A percentile compares a stretch with the other conserved stretches of the same genome.
phyloP scores from a whole-genome alignment of 1,140 invertebrate genomes.

The Orius insidiosus region DNA sequence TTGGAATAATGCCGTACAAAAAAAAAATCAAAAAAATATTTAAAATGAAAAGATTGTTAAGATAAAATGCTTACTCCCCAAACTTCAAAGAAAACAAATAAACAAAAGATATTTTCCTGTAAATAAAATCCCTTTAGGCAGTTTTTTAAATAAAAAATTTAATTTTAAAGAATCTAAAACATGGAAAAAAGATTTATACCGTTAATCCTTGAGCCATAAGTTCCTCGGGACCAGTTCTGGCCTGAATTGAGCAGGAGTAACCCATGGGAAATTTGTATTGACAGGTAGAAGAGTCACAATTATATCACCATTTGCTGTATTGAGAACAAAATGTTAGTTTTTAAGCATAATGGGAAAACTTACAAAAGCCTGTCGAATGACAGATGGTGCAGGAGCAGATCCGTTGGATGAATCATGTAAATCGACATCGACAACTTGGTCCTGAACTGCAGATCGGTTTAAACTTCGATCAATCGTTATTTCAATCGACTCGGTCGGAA shows the following conservation, averaged over 20 bases:
- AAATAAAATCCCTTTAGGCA: no score
- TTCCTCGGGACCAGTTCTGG: constrained; percentile 85
- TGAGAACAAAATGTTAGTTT: background rate
- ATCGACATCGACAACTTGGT: constrained; percentile 20
- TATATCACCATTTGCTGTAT: constrained; percentile 73
- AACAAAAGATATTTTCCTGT: no score
- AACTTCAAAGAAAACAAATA: no score
- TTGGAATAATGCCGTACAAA: no score
- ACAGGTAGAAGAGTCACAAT: constrained; percentile 78
- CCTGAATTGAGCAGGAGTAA: constrained; percentile 76
- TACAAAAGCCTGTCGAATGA: constrained; percentile 39
- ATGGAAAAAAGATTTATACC: constrained; percentile 39
- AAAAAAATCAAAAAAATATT: no score
- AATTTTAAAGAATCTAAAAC: no score
- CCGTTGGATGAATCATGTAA: constrained; percentile 20
- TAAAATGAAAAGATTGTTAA: no score
- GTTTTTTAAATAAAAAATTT: no score
- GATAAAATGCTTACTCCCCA: no score
- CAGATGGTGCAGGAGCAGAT: constrained; percentile 6
- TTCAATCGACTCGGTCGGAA: constrained; percentile 51
- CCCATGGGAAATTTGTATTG: constrained; percentile 79
- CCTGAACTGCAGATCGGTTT: constrained; percentile 23
- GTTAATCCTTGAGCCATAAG: constrained; percentile 83
- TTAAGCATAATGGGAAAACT: constrained; percentile 20
- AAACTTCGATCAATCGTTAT: constrained; percentile 36